Evolutionary conservation across 2,113 vertebrate genomes (phyloP).

Genomic region (Lynx canadensis): DNA sequence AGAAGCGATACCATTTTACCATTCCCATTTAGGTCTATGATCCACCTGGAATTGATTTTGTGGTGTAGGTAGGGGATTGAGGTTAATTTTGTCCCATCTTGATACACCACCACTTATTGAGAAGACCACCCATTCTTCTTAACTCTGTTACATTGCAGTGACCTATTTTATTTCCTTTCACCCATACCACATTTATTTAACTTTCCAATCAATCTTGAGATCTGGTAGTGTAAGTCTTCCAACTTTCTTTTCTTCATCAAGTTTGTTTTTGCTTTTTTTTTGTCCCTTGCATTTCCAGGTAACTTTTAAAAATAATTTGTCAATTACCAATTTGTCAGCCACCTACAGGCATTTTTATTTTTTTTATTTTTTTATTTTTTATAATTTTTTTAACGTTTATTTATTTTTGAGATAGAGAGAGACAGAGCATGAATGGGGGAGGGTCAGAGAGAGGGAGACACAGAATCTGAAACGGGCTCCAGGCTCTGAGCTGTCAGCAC

Average conservation of each 20-base stretch:
- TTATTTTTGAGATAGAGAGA: no score
- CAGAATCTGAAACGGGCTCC: no score
- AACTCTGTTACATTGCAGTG: background rate
- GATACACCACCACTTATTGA: background rate
- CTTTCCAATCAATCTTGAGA: conserved; percentile 20
- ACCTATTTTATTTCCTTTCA: background rate
- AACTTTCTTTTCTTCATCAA: background rate
- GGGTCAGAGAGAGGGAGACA: no score
- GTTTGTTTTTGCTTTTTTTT: background rate
- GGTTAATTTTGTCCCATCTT: background rate
- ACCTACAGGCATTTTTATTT: background rate
- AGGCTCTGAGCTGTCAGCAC: no score
- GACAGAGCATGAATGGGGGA: no score
- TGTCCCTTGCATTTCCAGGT: background rate
- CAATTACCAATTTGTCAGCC: background rate
- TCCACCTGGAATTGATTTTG: background rate
- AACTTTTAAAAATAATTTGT: background rate
- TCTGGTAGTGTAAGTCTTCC: background rate
- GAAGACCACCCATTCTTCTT: background rate
- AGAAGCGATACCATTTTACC: background rate
- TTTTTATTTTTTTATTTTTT: no score
- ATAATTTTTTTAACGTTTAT: no score
- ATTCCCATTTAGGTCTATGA: background rate
- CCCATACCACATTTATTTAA: background rate
- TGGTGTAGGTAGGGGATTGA: background rate